These are phyloP conservation scores for Drosophila albomicans DNA, from an alignment of 1,140 invertebrate species.

Conservation along the genomic window DNA sequence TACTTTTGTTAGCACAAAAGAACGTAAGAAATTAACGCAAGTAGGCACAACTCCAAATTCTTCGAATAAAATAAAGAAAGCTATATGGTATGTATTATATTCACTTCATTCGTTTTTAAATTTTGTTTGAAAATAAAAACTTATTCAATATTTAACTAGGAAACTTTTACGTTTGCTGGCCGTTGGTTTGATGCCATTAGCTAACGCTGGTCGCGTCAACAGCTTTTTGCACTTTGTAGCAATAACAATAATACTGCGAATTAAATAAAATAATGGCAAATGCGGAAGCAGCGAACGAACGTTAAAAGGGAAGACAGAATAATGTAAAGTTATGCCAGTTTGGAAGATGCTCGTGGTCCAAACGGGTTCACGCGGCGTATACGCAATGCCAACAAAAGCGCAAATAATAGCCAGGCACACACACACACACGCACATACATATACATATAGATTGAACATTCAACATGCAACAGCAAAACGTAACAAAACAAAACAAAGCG, in stretches of 20 bases:
- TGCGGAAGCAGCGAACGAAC: conserved; percentile 7
- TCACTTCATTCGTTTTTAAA: not conserved
- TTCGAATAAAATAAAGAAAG: too few species aligned
- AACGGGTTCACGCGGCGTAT: conserved; percentile 60
- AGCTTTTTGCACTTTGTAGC: conserved; percentile 47
- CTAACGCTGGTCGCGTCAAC: conserved; percentile 38
- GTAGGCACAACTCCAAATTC: too few species aligned
- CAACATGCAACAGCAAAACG: conserved; percentile 16
- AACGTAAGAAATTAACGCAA: too few species aligned
- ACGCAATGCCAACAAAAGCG: conserved; percentile 62
- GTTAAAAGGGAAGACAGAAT: not conserved
- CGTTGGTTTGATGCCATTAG: conserved; percentile 23
- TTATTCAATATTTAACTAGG: conserved; percentile 25
- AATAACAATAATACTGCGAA: conserved; percentile 40
- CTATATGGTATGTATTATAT: not conserved
- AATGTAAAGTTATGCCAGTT: conserved; percentile 60
- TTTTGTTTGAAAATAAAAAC: conserved; percentile 11
- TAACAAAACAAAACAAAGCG: not conserved
- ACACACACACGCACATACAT: conserved; percentile 1
- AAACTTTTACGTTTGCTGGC: conserved; percentile 19
- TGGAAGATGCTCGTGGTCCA: conserved; percentile 22
- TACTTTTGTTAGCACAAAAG: too few species aligned
- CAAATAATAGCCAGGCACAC: conserved; percentile 28
- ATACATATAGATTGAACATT: conserved; percentile 1
- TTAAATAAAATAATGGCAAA: conserved; percentile 44